phyloP scores from a whole-genome alignment of 2,113 vertebrate species.

The Vicugna pacos region DNA sequence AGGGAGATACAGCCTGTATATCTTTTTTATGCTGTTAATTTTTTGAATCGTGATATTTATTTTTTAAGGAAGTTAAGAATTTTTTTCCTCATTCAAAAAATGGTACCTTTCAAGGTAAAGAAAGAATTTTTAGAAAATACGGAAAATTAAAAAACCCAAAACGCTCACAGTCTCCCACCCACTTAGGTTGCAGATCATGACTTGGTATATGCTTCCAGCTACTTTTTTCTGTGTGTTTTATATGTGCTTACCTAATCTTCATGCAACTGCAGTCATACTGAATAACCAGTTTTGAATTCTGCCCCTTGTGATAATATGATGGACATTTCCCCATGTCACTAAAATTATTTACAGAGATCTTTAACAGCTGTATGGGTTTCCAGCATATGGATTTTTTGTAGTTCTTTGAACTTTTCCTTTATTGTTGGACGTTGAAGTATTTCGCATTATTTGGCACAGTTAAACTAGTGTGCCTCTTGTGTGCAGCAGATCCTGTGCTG shows the following conservation, averaged over 20 bases:
- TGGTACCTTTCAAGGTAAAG: neutral
- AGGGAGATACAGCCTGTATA: neutral
- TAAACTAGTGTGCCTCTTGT: neutral
- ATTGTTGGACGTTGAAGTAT: neutral
- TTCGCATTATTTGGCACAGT: neutral
- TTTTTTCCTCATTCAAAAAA: neutral
- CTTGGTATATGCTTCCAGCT: neutral
- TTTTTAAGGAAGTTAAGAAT: neutral
- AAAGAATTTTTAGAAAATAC: neutral
- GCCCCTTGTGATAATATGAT: neutral
- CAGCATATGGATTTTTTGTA: neutral
- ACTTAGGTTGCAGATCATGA: neutral
- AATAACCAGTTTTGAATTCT: neutral
- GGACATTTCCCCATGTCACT: neutral
- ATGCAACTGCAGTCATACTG: neutral
- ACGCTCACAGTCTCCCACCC: neutral
- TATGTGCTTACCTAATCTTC: neutral
- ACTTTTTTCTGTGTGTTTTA: neutral
- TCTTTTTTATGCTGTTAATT: neutral
- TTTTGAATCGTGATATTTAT: neutral
- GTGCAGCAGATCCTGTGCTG: rapidly evolving
- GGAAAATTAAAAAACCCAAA: neutral
- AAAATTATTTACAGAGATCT: neutral
- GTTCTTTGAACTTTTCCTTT: neutral
- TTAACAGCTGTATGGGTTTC: neutral